phyloP scores from a whole-genome alignment of 1,140 invertebrate genomes.

The Ceratosolen fusciceps region DNA sequence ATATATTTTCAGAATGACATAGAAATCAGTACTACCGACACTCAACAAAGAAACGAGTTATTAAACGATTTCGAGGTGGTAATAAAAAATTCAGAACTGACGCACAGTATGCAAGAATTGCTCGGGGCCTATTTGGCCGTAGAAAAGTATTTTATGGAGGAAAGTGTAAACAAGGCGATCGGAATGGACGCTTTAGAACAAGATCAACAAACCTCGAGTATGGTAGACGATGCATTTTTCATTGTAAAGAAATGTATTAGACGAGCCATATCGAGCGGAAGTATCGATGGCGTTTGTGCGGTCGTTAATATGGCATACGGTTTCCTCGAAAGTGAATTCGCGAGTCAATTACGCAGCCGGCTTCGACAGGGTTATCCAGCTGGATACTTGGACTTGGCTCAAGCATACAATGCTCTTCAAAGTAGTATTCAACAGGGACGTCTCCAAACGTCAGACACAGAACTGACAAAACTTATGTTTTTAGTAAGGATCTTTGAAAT shows the following conservation, averaged over 20 bases:
- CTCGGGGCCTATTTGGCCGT: slow-evolving; percentile 91
- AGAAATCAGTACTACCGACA: slow-evolving; percentile 76
- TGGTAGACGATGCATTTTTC: slow-evolving; percentile 98
- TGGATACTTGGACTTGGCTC: slow-evolving; percentile 86
- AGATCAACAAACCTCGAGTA: slow-evolving; percentile 86
- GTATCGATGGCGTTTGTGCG: slow-evolving; percentile 95
- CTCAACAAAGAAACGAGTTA: slow-evolving; percentile 72
- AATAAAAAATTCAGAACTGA: slow-evolving; percentile 84
- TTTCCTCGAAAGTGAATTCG: slow-evolving; percentile 90
- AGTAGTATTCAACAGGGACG: slow-evolving; percentile 87
- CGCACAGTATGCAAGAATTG: slow-evolving; percentile 89
- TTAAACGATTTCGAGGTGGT: slow-evolving; percentile 77
- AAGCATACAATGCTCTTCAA: slow-evolving; percentile 85
- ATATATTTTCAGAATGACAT: slow-evolving; percentile 76
- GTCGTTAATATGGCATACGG: slow-evolving; percentile 95
- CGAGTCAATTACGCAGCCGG: slow-evolving; percentile 81
- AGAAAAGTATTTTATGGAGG: slow-evolving; percentile 96
- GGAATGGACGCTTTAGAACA: slow-evolving; percentile 84
- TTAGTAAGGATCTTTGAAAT: slow-evolving; percentile 73
- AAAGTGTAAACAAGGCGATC: slow-evolving; percentile 95
- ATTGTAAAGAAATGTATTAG: slow-evolving; percentile 96
- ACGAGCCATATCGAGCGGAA: slow-evolving; percentile 89
- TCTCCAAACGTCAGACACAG: slow-evolving; percentile 84
- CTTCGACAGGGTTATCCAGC: slow-evolving; percentile 89
- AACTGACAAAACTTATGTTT: slow-evolving; percentile 81